Percentiles rank a stretch among this genome's conserved stretches.
These are phyloP conservation scores for Tholera decimalis DNA, from an alignment of 2,888 invertebrate species.

Conservation along the genomic window DNA sequence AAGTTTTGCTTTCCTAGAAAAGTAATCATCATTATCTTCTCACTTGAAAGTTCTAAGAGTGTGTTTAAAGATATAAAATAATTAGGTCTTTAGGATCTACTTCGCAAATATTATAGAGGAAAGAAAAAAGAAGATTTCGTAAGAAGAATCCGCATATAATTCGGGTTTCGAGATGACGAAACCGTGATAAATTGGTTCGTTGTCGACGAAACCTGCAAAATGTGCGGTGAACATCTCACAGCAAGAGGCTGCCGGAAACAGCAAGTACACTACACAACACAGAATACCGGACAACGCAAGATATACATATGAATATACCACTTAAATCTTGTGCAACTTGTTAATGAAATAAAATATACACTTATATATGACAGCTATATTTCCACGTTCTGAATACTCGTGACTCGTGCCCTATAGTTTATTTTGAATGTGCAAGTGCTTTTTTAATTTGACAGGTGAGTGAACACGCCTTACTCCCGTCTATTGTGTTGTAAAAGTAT, in stretches of 20 bases:
- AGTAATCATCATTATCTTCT: slow-evolving; percentile 51
- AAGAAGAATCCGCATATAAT: slow-evolving; percentile 93
- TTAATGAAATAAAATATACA: slow-evolving; percentile 29
- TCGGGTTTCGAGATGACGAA: slow-evolving; percentile 97
- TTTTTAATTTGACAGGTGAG: slow-evolving; percentile 91
- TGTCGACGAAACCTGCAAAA: slow-evolving; percentile 99
- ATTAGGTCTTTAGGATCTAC: neutral
- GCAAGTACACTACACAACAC: slow-evolving; percentile 11
- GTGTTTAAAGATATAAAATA: neutral
- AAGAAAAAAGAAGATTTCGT: slow-evolving; percentile 48
- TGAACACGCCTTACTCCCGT: slow-evolving; percentile 88
- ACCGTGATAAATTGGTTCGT: slow-evolving; percentile 96
- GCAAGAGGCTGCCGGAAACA: slow-evolving; percentile 17
- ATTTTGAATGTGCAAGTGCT: slow-evolving; percentile 87
- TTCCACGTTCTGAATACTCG: slow-evolving; percentile 42
- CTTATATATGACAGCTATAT: slow-evolving; percentile 25
- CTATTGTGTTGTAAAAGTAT: slow-evolving; percentile 90
- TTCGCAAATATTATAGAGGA: slow-evolving; percentile 12
- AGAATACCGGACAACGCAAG: slow-evolving; percentile 17
- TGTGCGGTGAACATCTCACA: slow-evolving; percentile 90
- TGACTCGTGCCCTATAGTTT: slow-evolving; percentile 69
- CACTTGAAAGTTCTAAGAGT: slow-evolving; percentile 19
- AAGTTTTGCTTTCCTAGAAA: slow-evolving; percentile 56
- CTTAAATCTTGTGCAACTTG: slow-evolving; percentile 39
- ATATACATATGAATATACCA: no score